A percentile compares a stretch with the other conserved stretches of the same genome.
These are phyloP conservation scores for Geothlypis trichas DNA, from an alignment of 2,113 vertebrate species.

Conservation along the genomic window DNA sequence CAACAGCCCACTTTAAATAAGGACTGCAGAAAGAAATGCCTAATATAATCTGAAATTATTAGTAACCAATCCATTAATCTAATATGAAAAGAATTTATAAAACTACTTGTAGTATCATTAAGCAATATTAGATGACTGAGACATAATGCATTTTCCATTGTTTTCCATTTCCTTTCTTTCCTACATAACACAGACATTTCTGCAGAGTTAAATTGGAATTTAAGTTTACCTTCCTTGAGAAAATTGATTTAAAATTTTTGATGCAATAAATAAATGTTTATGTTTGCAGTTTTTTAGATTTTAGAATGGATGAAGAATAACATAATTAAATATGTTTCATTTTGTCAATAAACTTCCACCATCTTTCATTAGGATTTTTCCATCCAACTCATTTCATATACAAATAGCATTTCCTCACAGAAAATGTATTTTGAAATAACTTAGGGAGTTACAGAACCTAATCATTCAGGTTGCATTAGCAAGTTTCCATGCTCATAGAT, in stretches of 20 bases:
- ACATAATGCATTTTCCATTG: background rate
- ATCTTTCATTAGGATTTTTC: background rate
- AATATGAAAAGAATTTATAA: background rate
- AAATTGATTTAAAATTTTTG: background rate
- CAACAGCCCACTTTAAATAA: background rate
- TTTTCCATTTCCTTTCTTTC: background rate
- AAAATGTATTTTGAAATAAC: slow-evolving; percentile 8
- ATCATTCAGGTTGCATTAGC: background rate
- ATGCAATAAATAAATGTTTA: background rate
- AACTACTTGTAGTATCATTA: background rate
- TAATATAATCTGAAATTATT: background rate
- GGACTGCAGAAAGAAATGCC: background rate
- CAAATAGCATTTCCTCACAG: background rate
- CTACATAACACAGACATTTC: background rate
- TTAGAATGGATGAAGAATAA: background rate
- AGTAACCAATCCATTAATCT: background rate
- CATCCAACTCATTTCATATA: background rate
- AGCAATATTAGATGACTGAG: background rate
- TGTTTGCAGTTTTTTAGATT: background rate
- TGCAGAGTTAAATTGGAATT: background rate
- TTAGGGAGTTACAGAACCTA: background rate
- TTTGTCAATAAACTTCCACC: background rate
- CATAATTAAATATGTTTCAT: background rate
- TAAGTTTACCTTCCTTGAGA: background rate
- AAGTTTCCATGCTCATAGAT: background rate